Base-by-base conservation (phyloP, 2,888 invertebrate genomes). In the Eueremaeus valkanovi region DNA sequence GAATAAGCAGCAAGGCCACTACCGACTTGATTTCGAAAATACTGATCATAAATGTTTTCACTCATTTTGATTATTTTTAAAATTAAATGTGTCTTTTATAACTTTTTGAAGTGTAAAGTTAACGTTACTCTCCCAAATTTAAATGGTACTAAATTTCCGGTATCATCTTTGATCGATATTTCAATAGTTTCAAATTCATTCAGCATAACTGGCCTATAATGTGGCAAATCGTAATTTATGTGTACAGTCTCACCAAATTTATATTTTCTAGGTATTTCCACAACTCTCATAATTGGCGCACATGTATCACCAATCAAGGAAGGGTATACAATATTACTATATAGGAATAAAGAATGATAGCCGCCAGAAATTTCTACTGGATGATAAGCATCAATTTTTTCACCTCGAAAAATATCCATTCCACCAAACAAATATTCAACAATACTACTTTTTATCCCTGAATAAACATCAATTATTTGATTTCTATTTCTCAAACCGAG, bases 71-170 rank as follows among this genome's bases (percentile, higher is more conserved):
- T n/a, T n/a, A n/a, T n/a, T n/a, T n/a, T n/a, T n/a, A n/a, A n/a
- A n/a, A n/a, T n/a, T n/a, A n/a, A n/a, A n/a, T n/a, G n/a, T n/a
- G n/a, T n/a, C n/a, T 72, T 72, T 29, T 72, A 42, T 72, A 51
- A 11, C 29, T 55, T 72, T 55, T 72, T 74, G 16, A 74, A 74
- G 45, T 74, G 74, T 63, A 74, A 31, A 13, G 29, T 45, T 18
- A 63, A 5, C 21, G 61, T 21, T 18, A 49, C 40, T 42, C 45
- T 2, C 1, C 74, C 74, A 42, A 27, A 58, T 29, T 45, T 42
- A 45, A 74, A 74, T 29, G 45, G 61, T 13, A 74, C 66, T 13
- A 31, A 18, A 16, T 6, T 11, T 13, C 63, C 66, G 13, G n/a
- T 42, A 58, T 74, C 66, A 74, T 74, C 74, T 58, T 42, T 40